Evolutionary conservation across 2,888 invertebrate species (phyloP).

Genomic region (Sesia apiformis): DNA sequence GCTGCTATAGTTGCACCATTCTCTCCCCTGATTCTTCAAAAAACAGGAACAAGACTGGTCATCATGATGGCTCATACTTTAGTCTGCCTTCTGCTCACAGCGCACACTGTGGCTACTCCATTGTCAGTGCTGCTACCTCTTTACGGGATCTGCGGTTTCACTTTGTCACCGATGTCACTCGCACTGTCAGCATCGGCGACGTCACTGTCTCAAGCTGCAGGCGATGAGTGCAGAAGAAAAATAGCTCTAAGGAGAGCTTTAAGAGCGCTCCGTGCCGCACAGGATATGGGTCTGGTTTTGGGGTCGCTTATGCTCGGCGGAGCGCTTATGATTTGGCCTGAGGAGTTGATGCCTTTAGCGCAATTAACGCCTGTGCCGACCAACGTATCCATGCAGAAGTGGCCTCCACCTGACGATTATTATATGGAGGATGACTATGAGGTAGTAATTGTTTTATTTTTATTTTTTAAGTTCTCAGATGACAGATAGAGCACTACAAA

Average conservation of each 20-base stretch:
- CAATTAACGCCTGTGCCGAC: constrained; percentile 49
- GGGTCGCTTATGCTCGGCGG: constrained; percentile 55
- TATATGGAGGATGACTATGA: constrained; percentile 73
- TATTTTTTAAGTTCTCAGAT: not conserved
- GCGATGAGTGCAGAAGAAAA: constrained; percentile 54
- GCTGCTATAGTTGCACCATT: constrained; percentile 74
- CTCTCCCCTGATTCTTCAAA: constrained; percentile 57
- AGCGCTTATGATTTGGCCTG: constrained; percentile 67
- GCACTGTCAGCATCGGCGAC: constrained; percentile 74
- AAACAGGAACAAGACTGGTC: constrained; percentile 47
- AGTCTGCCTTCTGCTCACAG: constrained; percentile 74
- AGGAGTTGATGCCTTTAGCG: constrained; percentile 50
- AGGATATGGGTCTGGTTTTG: constrained; percentile 56
- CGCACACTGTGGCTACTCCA: constrained; percentile 67
- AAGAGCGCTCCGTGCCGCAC: constrained; percentile 57
- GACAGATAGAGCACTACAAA: no score
- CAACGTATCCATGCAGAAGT: constrained; percentile 47
- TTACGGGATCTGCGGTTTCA: constrained; percentile 68
- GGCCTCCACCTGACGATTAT: constrained; percentile 65
- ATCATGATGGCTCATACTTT: constrained; percentile 68
- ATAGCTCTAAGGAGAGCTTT: constrained; percentile 52
- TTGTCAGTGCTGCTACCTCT: constrained; percentile 45
- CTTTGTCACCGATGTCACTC: constrained; percentile 74
- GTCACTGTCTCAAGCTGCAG: constrained; percentile 70
- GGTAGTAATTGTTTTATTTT: constrained; percentile 39